These are phyloP conservation scores for Camponotus pennsylvanicus DNA, from an alignment of 1,140 invertebrate species.

Conservation along the genomic window DNA sequence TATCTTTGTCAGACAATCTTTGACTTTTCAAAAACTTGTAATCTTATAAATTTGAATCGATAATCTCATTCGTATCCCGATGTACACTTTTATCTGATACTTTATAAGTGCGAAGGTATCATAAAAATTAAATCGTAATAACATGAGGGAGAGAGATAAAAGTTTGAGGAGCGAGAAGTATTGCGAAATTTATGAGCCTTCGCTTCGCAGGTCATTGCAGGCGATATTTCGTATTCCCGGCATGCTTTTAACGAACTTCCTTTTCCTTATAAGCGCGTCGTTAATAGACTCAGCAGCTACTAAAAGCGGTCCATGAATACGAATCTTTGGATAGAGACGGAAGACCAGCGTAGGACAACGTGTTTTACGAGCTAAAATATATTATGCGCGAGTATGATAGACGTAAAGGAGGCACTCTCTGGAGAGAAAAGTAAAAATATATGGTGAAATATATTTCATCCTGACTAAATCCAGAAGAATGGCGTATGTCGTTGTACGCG, in stretches of 20 bases:
- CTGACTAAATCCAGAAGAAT: constrained; percentile 49
- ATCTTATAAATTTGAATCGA: constrained; percentile 29
- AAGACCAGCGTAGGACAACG: constrained; percentile 30
- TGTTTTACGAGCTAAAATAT: constrained; percentile 59
- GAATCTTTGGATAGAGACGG: constrained; percentile 60
- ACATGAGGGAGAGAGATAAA: constrained; percentile 55
- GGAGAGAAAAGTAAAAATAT: constrained; percentile 50
- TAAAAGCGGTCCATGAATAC: constrained; percentile 61
- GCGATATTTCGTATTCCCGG: constrained; percentile 64
- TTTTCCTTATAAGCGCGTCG: constrained; percentile 62
- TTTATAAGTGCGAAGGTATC: constrained; percentile 14
- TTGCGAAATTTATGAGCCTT: constrained; percentile 61
- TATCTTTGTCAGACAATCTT: neutral
- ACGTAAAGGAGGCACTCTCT: constrained; percentile 50
- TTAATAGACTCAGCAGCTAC: constrained; percentile 58
- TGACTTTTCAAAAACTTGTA: neutral
- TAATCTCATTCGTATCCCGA: constrained; percentile 11
- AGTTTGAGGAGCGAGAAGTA: constrained; percentile 37
- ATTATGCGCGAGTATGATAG: constrained; percentile 48
- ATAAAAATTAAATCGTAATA: constrained; percentile 54
- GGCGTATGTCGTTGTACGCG: constrained; percentile 33
- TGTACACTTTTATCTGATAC: constrained; percentile 11
- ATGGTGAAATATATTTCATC: constrained; percentile 53
- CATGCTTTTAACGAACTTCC: constrained; percentile 62
- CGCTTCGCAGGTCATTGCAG: constrained; percentile 52